Base-by-base conservation (phyloP, 2,797 vertebrate genomes). In the Limnodromus scolopaceus region DNA sequence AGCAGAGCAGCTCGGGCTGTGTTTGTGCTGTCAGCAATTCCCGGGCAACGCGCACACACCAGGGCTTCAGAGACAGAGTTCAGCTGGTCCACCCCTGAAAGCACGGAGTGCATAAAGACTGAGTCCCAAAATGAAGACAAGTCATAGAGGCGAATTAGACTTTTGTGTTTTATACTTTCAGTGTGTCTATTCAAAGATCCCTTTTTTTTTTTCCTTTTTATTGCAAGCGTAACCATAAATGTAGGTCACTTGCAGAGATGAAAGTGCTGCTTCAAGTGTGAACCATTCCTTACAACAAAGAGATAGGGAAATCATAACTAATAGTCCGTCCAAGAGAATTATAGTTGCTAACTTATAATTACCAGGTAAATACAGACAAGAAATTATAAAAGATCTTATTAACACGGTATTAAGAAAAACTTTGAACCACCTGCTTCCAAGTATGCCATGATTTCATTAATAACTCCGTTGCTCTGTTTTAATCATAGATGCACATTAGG, bases 311-410 rank as follows among this genome's bases (percentile, higher is more conserved):
- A 97, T 95, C 81, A 78, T 93, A 97, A 96, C 96, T 92, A 97
- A 97, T 63, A 96, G 27, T 48, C 89, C 93, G 93, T 97, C 89
- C 94, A 48, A 94, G 94, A 96, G 91, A 97, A 97, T 96, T 94
- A 95, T 32, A 97, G 93, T 92, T 96, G 96, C 94, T 97, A 96
- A 97, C 97, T 97, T 95, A 96, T 96, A 97, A 98, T 98, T 97
- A 98, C 96, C 84, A 97, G 97, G 97, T 96, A 96, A 98, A 97
- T 95, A 96, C 75, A 96, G 87, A 94, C 78, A 95, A 96, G 82
- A 92, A 97, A 97, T 97, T 95, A 93, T 32, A 64, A 93, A 88
- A 96, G 83, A 95, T 32, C 54, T 90, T 89, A 90, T 84, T 86
- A 55, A 68, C 61, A 57, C 20, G 49, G 79, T 95, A 84, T 87